Evolutionary conservation across 2,888 invertebrate genomes (phyloP).

Genomic region (Ophion slaviceki): DNA sequence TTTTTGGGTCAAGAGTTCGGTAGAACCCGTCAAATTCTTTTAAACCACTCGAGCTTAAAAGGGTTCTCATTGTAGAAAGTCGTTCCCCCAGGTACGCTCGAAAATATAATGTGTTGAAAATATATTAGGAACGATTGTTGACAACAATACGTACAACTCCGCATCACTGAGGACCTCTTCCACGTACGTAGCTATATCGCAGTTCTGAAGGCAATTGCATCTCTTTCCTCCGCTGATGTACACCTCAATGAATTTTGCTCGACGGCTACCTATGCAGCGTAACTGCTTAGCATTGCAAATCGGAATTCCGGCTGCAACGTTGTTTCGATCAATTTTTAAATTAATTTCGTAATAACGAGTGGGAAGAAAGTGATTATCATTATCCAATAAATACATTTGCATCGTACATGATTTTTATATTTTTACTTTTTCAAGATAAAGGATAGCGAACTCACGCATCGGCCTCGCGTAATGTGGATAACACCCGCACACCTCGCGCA

Average conservation of each 20-base stretch:
- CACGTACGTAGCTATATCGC: conserved; percentile 61
- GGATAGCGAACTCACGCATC: conserved; percentile 84
- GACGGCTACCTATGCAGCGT: conserved; percentile 68
- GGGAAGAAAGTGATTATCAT: not conserved
- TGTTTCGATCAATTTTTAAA: too few relatives aligned
- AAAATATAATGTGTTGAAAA: too few relatives aligned
- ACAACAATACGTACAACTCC: conserved; percentile 20
- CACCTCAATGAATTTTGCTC: conserved; percentile 52
- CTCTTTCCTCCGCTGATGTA: not conserved
- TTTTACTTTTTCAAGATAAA: too few relatives aligned
- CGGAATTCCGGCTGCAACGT: conserved; percentile 68
- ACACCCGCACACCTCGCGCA: conserved; percentile 88
- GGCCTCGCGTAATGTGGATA: conserved; percentile 90
- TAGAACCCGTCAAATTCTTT: too few relatives aligned
- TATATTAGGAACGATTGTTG: too few relatives aligned
- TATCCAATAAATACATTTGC: too few relatives aligned
- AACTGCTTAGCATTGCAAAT: conserved; percentile 71
- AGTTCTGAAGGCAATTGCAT: conserved; percentile 69
- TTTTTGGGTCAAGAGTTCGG: too few relatives aligned
- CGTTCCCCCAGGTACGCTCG: too few relatives aligned
- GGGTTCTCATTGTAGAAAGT: too few relatives aligned
- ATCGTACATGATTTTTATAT: not conserved
- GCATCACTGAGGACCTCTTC: not conserved
- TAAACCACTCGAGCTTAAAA: too few relatives aligned
- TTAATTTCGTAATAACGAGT: too few relatives aligned